These are phyloP conservation scores for Lepidurus couesii DNA, from an alignment of 1,140 invertebrate species.

Conservation along the genomic window DNA sequence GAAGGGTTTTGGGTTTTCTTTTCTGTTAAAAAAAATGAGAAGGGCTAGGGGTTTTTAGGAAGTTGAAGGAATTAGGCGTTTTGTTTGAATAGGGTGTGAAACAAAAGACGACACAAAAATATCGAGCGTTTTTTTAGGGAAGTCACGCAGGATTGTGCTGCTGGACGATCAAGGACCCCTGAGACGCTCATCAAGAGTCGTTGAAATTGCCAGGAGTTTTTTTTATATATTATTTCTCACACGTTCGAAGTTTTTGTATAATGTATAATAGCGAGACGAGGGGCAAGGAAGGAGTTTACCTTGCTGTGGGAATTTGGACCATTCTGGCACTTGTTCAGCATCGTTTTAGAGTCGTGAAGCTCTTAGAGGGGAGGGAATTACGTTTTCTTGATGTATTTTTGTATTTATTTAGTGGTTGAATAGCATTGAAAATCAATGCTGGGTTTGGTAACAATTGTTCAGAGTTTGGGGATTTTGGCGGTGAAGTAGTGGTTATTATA, in stretches of 20 bases:
- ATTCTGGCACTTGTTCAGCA: no score
- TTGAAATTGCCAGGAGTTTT: not conserved
- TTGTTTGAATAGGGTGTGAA: not conserved
- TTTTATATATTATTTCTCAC: not conserved
- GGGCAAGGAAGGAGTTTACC: not conserved
- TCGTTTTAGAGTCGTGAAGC: no score
- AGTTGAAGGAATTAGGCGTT: not conserved
- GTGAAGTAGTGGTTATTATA: no score
- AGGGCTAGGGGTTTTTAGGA: no score
- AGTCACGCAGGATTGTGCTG: not conserved
- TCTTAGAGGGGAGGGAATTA: not conserved
- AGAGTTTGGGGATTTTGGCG: no score
- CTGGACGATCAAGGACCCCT: not conserved
- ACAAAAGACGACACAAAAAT: not conserved
- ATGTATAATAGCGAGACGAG: not conserved
- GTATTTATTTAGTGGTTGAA: not conserved
- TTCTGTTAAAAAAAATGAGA: no score
- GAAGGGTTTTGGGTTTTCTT: not conserved
- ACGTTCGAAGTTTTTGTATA: not conserved
- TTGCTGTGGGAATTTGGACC: not conserved
- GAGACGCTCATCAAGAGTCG: constrained; percentile 1
- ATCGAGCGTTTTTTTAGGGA: not conserved
- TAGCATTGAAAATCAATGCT: no score
- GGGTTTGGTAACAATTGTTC: no score
- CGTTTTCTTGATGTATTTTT: not conserved